A percentile compares a stretch with the other conserved stretches of the same genome.
Conservation (phyloP, 2,113 vertebrate genomes). For the Todiramphus saurophagus region DNA sequence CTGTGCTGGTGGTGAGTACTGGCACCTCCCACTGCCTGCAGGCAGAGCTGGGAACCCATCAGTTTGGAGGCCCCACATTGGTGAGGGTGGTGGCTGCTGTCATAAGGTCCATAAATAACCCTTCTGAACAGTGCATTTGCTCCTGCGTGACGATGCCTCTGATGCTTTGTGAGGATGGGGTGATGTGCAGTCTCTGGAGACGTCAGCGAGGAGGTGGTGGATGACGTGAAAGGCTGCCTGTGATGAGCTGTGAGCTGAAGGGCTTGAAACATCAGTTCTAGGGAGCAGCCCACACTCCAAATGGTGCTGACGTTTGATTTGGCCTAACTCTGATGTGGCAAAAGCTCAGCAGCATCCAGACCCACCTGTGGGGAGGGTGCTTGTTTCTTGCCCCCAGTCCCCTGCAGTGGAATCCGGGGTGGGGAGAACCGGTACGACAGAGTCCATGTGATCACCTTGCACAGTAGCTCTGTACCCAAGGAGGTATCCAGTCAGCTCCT, state of each 20-base stretch:
- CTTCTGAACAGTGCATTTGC: neutral
- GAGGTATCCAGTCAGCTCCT: neutral
- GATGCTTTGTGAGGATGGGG: neutral
- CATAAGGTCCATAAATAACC: neutral
- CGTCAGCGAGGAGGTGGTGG: rapidly evolving
- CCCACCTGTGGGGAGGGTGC: neutral
- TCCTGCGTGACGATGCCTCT: neutral
- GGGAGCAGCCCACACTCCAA: neutral
- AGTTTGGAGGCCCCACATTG: rapidly evolving
- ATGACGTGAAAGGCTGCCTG: neutral
- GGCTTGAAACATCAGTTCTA: neutral
- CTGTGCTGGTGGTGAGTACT: neutral
- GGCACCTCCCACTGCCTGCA: neutral
- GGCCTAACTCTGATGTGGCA: neutral
- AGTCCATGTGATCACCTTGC: neutral
- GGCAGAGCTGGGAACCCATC: neutral
- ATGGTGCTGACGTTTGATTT: neutral
- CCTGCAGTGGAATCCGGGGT: neutral
- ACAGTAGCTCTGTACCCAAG: neutral
- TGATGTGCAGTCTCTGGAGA: neutral
- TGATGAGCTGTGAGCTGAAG: neutral
- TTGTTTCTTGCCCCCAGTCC: rapidly evolving
- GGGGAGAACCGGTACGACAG: neutral
- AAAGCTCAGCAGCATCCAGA: neutral
- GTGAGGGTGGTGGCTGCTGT: neutral